These are phyloP conservation scores for Redunca redunca DNA, from an alignment of 2,113 vertebrate species.

Conservation along the genomic window DNA sequence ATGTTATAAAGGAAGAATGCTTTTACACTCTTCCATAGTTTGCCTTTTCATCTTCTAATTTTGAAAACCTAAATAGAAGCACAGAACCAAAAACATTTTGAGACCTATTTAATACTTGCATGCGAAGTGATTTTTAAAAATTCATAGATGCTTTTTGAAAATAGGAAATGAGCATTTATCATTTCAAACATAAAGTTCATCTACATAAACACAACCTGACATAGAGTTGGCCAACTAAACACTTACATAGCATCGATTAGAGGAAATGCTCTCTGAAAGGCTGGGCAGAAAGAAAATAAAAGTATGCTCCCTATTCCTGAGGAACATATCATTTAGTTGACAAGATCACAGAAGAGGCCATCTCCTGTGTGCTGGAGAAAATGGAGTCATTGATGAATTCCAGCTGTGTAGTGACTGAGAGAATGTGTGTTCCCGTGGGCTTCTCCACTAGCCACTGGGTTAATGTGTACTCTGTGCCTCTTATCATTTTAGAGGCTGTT, in stretches of 20 bases:
- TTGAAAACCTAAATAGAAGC: neutral
- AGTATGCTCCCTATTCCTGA: neutral
- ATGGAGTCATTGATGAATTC: neutral
- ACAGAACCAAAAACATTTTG: neutral
- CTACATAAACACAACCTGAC: neutral
- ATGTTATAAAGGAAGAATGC: neutral
- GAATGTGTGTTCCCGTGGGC: neutral
- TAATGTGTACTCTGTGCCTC: neutral
- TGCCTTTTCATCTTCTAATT: slow-evolving; percentile 22
- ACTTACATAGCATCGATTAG: neutral
- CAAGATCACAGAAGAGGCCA: neutral
- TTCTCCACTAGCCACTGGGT: neutral
- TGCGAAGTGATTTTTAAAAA: neutral
- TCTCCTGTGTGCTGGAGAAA: neutral
- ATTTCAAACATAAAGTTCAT: neutral
- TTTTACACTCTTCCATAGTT: neutral
- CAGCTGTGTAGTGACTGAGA: neutral
- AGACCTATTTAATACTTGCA: neutral
- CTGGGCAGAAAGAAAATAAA: neutral
- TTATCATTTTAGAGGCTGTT: neutral
- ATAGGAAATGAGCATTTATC: neutral
- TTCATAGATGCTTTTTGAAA: neutral
- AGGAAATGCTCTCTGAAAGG: neutral
- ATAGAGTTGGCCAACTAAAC: neutral
- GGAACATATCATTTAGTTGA: neutral